Evolutionary conservation across 2,113 vertebrate genomes (phyloP).

Genomic region (Misgurnus mizolepis): DNA sequence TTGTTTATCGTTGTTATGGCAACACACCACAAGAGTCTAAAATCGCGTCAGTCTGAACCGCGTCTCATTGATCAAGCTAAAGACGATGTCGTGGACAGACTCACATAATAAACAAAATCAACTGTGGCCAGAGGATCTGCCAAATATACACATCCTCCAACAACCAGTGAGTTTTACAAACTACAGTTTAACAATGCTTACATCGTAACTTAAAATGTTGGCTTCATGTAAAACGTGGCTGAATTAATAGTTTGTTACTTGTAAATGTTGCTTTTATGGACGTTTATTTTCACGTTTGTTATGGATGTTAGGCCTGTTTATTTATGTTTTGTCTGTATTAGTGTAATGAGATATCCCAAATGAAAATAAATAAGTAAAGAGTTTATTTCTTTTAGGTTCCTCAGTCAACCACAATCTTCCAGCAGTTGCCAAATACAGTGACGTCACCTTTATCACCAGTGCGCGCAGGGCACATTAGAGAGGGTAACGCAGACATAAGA

Average conservation of each 20-base stretch:
- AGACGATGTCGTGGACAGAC: slow-evolving; percentile 59
- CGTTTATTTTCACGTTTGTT: neutral
- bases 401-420: slow-evolving; percentile 39
- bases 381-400: neutral
- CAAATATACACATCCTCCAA: slow-evolving; percentile 55
- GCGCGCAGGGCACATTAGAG: slow-evolving; percentile 43
- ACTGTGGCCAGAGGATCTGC: slow-evolving; percentile 2
- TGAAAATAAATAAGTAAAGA: neutral
- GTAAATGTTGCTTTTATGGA: neutral
- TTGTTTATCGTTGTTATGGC: neutral
- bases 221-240: neutral
- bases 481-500: slow-evolving; percentile 36
- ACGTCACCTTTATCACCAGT: slow-evolving; percentile 23
- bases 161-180: slow-evolving; percentile 50
- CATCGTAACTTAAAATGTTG: too few relatives aligned
- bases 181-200: neutral
- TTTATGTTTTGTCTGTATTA: neutral
- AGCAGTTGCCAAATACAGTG: slow-evolving; percentile 38
- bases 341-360: neutral
- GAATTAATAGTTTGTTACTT: neutral
- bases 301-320: neutral
- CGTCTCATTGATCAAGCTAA: neutral
- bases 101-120: neutral
- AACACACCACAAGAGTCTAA: neutral
- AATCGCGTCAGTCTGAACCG: neutral